Evolutionary conservation across 23 tunicate species (phyloP).

Genomic region (Trididemnum clinides): DNA sequence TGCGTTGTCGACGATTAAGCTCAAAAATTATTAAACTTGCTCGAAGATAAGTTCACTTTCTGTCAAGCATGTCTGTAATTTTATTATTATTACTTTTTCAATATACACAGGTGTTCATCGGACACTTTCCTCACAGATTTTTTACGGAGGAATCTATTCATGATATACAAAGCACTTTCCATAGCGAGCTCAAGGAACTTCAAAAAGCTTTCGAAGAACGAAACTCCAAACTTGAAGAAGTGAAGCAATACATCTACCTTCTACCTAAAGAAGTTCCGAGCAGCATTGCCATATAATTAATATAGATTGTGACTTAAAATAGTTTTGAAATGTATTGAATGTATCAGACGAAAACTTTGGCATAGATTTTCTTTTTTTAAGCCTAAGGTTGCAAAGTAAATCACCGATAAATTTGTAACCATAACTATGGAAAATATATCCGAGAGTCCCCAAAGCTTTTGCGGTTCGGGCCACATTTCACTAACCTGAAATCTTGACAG

Average conservation of each 20-base stretch:
- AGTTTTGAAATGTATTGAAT: too few relatives aligned
- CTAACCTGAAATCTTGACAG: too few relatives aligned
- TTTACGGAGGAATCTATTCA: not conserved
- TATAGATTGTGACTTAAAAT: not conserved
- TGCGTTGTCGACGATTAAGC: too few relatives aligned
- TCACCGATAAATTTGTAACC: too few relatives aligned
- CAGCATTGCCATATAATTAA: conserved; percentile 52
- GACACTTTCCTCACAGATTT: conserved; percentile 5
- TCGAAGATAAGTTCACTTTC: too few relatives aligned
- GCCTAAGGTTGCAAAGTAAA: too few relatives aligned
- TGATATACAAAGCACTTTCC: not conserved
- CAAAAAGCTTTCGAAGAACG: conserved; percentile 36
- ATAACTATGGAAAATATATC: too few relatives aligned
- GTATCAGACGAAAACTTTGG: not conserved
- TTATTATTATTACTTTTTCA: too few relatives aligned
- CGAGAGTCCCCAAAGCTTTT: too few relatives aligned
- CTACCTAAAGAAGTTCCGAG: conserved; percentile 49
- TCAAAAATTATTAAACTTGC: too few relatives aligned
- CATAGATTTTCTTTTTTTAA: not conserved
- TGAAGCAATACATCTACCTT: conserved; percentile 38
- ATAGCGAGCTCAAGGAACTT: conserved; percentile 30
- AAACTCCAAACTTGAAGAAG: not conserved
- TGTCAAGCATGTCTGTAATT: too few relatives aligned
- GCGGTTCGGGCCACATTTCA: too few relatives aligned
- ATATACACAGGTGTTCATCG: conserved; percentile 53